Percentiles rank a stretch among this genome's conserved stretches.
These are phyloP conservation scores for Xestia rhomboidea DNA, from an alignment of 2,888 invertebrate species.

Conservation along the genomic window DNA sequence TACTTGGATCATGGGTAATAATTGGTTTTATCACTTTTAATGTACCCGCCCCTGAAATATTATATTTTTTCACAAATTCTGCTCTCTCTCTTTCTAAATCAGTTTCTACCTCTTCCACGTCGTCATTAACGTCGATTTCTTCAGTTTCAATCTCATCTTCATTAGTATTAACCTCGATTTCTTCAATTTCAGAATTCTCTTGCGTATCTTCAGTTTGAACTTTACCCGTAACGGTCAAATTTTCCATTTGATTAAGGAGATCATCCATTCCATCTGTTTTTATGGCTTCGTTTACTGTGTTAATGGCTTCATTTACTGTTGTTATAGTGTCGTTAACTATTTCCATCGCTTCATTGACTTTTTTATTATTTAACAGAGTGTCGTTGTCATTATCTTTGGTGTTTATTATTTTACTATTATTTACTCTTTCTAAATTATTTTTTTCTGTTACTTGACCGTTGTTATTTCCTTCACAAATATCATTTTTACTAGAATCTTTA, in stretches of 20 bases:
- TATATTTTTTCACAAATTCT: not conserved
- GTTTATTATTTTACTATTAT: not conserved
- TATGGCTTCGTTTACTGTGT: conserved; percentile 2
- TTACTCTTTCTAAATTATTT: not conserved
- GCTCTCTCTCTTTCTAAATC: not conserved
- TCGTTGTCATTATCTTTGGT: not conserved
- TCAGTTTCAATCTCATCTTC: not conserved
- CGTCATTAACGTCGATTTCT: no score
- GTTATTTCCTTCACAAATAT: not conserved
- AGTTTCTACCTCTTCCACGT: not conserved
- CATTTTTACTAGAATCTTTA: conserved; percentile 18
- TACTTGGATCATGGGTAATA: not conserved
- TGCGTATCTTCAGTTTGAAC: not conserved
- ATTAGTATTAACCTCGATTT: conserved; percentile 41
- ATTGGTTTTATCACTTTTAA: not conserved
- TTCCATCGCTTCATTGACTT: conserved; percentile 36
- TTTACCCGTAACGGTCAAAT: conserved; percentile 12
- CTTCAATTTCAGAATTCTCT: conserved; percentile 44
- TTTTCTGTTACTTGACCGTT: not conserved
- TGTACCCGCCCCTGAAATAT: not conserved
- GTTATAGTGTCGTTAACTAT: conserved; percentile 36
- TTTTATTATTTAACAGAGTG: conserved; percentile 1
- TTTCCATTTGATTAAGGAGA: conserved; percentile 35
- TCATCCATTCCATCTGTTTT: conserved; percentile 42
- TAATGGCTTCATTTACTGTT: conserved; percentile 18